These are phyloP conservation scores for Antrozous pallidus DNA, from an alignment of 2,797 vertebrate species.

Conservation along the genomic window DNA sequence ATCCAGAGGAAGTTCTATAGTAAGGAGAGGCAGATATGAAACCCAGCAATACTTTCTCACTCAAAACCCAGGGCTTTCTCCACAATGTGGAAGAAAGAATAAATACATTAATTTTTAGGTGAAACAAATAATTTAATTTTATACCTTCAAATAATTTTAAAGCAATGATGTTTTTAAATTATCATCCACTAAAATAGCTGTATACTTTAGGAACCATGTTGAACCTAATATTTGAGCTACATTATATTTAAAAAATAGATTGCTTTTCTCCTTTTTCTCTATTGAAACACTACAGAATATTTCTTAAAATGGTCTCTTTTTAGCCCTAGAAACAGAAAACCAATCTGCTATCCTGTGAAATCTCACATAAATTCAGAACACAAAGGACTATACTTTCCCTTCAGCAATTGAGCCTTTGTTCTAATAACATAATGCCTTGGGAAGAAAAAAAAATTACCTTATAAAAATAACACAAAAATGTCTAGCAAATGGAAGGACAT, in stretches of 20 bases:
- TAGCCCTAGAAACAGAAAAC: slow-evolving; percentile 38
- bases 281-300: neutral
- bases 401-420: slow-evolving; percentile 7
- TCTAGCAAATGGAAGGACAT: slow-evolving; percentile 39
- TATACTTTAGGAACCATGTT: neutral
- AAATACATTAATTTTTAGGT: neutral
- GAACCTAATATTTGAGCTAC: neutral
- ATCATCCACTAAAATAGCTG: neutral
- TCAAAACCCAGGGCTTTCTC: neutral
- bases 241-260: neutral
- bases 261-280: slow-evolving; percentile 5
- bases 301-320: neutral
- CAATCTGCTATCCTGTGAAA: slow-evolving; percentile 29
- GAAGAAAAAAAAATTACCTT: slow-evolving; percentile 29
- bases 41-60: neutral
- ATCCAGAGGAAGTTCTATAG: neutral
- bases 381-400: neutral
- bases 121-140: neutral
- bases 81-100: neutral
- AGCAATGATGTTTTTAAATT: slow-evolving; percentile 27
- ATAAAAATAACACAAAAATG: slow-evolving; percentile 50
- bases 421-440: neutral
- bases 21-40: neutral
- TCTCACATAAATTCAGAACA: slow-evolving; percentile 57
- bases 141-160: neutral